Base-by-base conservation (phyloP, 2,797 vertebrate species). In the Microctenopoma steveboyesi region DNA sequence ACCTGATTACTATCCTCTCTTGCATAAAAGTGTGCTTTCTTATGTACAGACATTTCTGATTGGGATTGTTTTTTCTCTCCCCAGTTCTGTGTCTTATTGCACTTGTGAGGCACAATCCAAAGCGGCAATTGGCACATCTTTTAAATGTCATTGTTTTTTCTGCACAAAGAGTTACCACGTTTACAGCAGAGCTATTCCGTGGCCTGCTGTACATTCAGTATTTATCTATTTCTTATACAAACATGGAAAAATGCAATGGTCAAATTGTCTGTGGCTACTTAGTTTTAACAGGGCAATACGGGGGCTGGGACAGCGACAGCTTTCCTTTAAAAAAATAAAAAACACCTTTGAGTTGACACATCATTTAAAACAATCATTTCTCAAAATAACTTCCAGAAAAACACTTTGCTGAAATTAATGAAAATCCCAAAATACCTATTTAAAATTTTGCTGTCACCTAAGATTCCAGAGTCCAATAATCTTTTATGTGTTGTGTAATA, bases 1-100 rank as follows among this genome's bases (percentile, higher is more conserved):
- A 50, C 51, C 14, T 47, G 33, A 46, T 49, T 55, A 62, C 59
- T 62, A 13, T 46, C 25, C 11, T 65, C 54, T 66, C 45, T 43
- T 74, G 47, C 52, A 72, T 49, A 47, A 71, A 75, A 40, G 48
- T 71, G 16, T 68, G 49, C 30, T 64, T 61, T 46, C 69, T 67
- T 37, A 57, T 69, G 42, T 76, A 22, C 35, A 11, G 28, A 43
- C 10, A 25, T 54, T 18, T 48, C 39, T 57, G 2, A 6, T 66
- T 30, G 45, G 22, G 45, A 7, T 33, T 39, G 5, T 7, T 49
- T 57, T 64, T 27, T 35, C 50, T 63, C 37, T 56, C 15, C 33
- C 18, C 30, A 65, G 65, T 42, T 53, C 43, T 1, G 6, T 9
- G 0, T 73, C 50, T 58, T 67, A 54, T 25, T 60, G 22, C 11